These are phyloP conservation scores for Malurus melanocephalus DNA, from an alignment of 2,113 vertebrate genomes.

Conservation along the genomic window DNA sequence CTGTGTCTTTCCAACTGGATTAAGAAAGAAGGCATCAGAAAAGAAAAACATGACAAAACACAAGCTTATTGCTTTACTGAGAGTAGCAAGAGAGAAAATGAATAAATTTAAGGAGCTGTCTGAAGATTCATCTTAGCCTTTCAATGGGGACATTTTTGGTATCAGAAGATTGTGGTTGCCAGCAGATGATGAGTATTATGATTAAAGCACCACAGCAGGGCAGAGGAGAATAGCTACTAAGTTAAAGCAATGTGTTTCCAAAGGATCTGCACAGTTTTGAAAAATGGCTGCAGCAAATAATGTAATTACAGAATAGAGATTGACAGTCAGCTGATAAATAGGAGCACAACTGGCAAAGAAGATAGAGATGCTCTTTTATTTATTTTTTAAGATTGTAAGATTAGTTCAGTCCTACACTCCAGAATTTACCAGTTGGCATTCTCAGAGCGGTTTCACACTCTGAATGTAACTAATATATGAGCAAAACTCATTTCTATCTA, in stretches of 20 bases:
- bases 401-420: neutral
- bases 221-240: constrained; percentile 17
- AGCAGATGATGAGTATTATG: constrained; percentile 23
- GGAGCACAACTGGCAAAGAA: neutral
- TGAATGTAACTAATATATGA: neutral
- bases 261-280: neutral
- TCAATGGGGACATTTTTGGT: constrained; percentile 18
- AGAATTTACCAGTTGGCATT: neutral
- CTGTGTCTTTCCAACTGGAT: neutral
- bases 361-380: neutral
- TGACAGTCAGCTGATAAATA: constrained; percentile 5
- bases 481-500: neutral
- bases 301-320: constrained; percentile 11
- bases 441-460: neutral
- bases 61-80: neutral
- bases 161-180: constrained; percentile 29
- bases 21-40: neutral
- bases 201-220: constrained; percentile 34
- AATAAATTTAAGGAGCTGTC: constrained; percentile 23
- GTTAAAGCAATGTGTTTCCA: constrained; percentile 25
- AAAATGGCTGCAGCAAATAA: constrained; percentile 26
- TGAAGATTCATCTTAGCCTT: constrained; percentile 26
- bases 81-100: neutral
- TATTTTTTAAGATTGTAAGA: neutral
- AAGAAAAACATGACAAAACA: neutral